phyloP scores from a whole-genome alignment of 1,140 invertebrate species.

The Ridgeia piscesae region DNA sequence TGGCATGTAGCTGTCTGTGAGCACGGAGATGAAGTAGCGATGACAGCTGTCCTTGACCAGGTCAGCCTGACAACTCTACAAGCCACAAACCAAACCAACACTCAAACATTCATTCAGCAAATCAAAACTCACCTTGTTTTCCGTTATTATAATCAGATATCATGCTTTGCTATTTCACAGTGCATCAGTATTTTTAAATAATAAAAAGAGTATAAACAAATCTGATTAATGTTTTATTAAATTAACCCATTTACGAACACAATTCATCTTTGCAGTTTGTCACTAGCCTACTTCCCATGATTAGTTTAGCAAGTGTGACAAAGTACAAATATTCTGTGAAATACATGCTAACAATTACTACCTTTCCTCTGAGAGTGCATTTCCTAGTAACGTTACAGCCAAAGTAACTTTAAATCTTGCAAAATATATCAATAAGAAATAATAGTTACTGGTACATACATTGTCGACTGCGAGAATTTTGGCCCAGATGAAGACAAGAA shows the following conservation, averaged over 20 bases:
- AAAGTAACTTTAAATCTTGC: not conserved
- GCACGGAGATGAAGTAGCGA: constrained; percentile 89
- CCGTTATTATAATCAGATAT: not conserved
- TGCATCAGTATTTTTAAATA: not conserved
- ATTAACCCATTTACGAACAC: not conserved
- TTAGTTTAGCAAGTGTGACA: no score
- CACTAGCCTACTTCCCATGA: no score
- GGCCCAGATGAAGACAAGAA: constrained; percentile 98
- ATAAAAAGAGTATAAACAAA: not conserved
- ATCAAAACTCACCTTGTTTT: not conserved
- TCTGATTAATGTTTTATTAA: not conserved
- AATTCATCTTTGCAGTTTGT: no score
- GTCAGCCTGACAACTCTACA: constrained; percentile 88
- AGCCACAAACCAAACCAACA: not conserved
- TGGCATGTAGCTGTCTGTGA: constrained; percentile 80
- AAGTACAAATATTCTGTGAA: no score
- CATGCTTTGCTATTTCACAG: not conserved
- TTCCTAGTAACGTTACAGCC: not conserved
- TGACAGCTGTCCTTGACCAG: constrained; percentile 92
- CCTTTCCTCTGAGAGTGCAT: not conserved
- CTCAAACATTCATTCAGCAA: not conserved
- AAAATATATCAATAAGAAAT: not conserved
- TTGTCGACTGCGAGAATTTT: constrained; percentile 97
- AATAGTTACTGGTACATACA: constrained; percentile 62
- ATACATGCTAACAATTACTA: no score